Evolutionary conservation across 2,113 vertebrate genomes (phyloP), one percentile per base, ranked within the genome.

Genomic region (Edolisoma coerulescens): DNA sequence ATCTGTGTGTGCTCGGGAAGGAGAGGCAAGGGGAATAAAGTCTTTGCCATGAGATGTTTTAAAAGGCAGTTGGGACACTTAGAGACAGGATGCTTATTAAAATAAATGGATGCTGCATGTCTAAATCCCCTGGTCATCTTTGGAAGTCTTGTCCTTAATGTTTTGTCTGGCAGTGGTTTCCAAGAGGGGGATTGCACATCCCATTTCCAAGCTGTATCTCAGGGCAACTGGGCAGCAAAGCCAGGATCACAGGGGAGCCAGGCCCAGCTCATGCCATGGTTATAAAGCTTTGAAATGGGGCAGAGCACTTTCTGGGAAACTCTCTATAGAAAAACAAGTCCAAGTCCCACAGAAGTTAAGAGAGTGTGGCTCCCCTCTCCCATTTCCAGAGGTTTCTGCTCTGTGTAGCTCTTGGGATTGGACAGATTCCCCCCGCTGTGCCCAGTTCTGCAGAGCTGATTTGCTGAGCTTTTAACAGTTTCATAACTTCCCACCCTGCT

Each of bases 21-120:
- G n/a, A 88, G 60, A 90, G 82, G 92, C 82, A 88, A 69, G 57
- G 59, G 50, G 84, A 95, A 90, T 69, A 83, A 87, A 69, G 47
- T 16, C 50, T 69, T 27, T 67, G 84, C 68, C 57, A 60, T 28
- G 17, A 76, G 77, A 39, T 13, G 7, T 50, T 85, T 93, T 69
- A 93, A 96, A 84, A 92, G 83, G 64, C 90, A 82, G 73, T 5
- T 81, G 85, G 86, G 89, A 90, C 76, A 57, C 52, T 65, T 18
- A 47, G 85, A 76, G 75, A 77, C 20, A 3, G 1, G 49, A 20
- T 59, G 71, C 26, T 91, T 90, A 78, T 84, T 78, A 77, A 83
- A 93, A 88, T 39, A 83, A 88, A 90, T 83, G 59, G 75, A 69
- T 92, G 56, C 37, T n/a, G 20, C 7, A 2, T 44, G 52, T 92